These are phyloP conservation scores for Cinclus mexicanus DNA, from an alignment of 2,113 vertebrate genomes.

Conservation along the genomic window DNA sequence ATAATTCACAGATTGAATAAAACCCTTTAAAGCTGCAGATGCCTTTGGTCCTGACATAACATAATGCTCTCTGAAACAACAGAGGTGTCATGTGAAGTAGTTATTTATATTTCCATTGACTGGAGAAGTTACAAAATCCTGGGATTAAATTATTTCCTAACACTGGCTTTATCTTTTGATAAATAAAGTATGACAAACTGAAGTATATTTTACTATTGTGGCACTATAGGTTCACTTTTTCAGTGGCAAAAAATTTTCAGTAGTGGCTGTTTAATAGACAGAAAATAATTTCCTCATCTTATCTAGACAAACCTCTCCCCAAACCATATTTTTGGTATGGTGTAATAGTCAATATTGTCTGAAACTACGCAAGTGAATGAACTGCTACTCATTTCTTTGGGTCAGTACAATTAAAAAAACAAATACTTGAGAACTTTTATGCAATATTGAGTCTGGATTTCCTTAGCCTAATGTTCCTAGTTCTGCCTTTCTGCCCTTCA, in stretches of 20 bases:
- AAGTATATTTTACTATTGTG: not conserved
- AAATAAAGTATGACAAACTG: not conserved
- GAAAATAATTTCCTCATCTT: not conserved
- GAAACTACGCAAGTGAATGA: not conserved
- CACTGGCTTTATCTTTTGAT: not conserved
- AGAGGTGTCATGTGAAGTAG: not conserved
- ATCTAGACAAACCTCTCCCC: not conserved
- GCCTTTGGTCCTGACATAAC: not conserved
- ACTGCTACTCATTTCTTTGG: not conserved
- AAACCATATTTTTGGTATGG: not conserved
- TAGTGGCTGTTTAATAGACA: not conserved
- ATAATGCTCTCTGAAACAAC: slow-evolving; percentile 11
- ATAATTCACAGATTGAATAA: slow-evolving; percentile 40
- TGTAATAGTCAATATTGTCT: not conserved
- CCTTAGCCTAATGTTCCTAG: not conserved
- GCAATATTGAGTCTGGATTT: not conserved
- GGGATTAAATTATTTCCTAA: not conserved
- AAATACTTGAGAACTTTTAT: not conserved
- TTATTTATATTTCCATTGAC: not conserved
- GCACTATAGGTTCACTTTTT: not conserved
- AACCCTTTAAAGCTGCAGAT: not conserved
- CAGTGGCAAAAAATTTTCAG: not conserved
- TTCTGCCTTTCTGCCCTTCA: not conserved
- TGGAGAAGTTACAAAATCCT: not conserved
- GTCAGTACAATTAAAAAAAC: not conserved